Conservation (phyloP, 2,113 vertebrate species). For the Siniperca chuatsi region DNA sequence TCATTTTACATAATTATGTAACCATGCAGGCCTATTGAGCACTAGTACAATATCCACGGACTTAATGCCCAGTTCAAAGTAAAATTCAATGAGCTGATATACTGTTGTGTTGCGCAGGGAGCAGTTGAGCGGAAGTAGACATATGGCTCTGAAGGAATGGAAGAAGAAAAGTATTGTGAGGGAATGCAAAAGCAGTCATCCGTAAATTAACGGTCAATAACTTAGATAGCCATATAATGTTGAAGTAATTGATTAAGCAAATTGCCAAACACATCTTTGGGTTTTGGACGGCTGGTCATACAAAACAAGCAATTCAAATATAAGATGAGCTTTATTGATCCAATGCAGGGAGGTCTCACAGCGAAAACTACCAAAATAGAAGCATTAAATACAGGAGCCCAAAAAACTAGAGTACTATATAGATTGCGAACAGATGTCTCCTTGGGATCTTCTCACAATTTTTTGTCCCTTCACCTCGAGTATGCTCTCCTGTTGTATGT, state of each 20-base stretch:
- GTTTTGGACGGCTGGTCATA: not conserved
- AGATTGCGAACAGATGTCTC: not conserved
- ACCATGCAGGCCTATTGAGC: too few relatives aligned
- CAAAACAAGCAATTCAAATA: not conserved
- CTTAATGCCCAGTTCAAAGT: too few relatives aligned
- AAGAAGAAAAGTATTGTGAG: too few relatives aligned
- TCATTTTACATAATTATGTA: too few relatives aligned
- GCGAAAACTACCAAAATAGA: not conserved
- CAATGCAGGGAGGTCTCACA: not conserved
- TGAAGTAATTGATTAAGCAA: not conserved
- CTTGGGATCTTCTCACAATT: not conserved
- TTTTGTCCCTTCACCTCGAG: not conserved
- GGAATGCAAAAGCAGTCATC: too few relatives aligned
- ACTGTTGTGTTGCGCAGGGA: too few relatives aligned
- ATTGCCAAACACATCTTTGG: not conserved
- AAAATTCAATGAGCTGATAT: too few relatives aligned
- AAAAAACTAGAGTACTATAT: not conserved
- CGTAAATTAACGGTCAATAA: too few relatives aligned
- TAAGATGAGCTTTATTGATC: not conserved
- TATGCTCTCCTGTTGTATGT: not conserved
- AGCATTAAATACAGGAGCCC: not conserved
- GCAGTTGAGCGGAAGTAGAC: too few relatives aligned
- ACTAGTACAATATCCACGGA: too few relatives aligned
- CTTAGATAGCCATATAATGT: too few relatives aligned
- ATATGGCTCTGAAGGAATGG: too few relatives aligned